phyloP scores from a whole-genome alignment of 2,888 invertebrate genomes.

The Napeogenes sylphis region DNA sequence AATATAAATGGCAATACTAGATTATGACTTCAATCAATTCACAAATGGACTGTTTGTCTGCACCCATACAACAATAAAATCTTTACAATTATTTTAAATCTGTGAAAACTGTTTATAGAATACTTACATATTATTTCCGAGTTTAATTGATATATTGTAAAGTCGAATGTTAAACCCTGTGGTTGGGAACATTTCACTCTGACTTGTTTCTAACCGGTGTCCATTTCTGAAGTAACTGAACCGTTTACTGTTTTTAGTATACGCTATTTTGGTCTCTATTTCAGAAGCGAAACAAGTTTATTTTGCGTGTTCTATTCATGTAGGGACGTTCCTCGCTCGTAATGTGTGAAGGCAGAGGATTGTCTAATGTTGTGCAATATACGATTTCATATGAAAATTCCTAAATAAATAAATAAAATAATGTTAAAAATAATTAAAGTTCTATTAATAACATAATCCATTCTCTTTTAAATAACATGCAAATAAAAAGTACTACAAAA shows the following conservation, averaged over 20 bases:
- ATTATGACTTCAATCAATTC: too few species aligned
- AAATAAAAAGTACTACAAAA: too few species aligned
- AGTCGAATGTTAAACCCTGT: slow-evolving; percentile 2
- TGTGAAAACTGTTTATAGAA: too few species aligned
- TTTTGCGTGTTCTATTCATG: not conserved
- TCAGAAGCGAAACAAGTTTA: not conserved
- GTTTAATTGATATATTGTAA: not conserved
- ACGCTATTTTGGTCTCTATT: slow-evolving; percentile 1
- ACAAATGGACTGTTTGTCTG: too few species aligned
- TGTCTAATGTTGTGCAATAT: slow-evolving; percentile 5
- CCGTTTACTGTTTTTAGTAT: not conserved
- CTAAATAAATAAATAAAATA: not conserved
- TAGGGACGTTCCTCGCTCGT: too few species aligned
- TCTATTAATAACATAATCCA: too few species aligned
- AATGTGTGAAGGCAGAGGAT: slow-evolving; percentile 1
- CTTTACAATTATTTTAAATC: too few species aligned
- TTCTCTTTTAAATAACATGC: too few species aligned
- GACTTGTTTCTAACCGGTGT: slow-evolving; percentile 1
- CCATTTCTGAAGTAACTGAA: not conserved
- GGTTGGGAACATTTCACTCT: slow-evolving; percentile 1
- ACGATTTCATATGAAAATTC: not conserved
- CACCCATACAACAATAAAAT: too few species aligned
- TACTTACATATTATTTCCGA: too few species aligned
- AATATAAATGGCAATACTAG: too few species aligned
- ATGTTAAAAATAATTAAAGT: not conserved